These are phyloP conservation scores for Caenorhabditis sp. DNA, from an alignment of 2,888 invertebrate genomes.

Conservation along the genomic window DNA sequence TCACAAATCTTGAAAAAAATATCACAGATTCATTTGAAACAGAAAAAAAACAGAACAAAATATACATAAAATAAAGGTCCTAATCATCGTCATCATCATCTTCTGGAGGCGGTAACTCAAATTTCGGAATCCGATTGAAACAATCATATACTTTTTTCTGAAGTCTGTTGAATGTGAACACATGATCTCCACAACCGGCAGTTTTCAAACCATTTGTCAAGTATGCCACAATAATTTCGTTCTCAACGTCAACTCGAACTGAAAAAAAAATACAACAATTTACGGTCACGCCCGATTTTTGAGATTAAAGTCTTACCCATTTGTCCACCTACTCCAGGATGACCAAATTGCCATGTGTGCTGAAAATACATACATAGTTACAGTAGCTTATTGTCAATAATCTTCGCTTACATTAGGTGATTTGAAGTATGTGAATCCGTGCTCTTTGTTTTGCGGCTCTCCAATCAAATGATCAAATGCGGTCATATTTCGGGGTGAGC, in stretches of 20 bases:
- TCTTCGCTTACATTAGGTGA: conserved; percentile 20
- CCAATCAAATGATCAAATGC: conserved; percentile 48
- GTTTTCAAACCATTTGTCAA: conserved; percentile 60
- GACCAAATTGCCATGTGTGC: conserved; percentile 67
- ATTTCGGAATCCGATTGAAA: conserved; percentile 30
- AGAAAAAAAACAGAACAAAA: too few species aligned
- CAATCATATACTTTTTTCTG: conserved; percentile 41
- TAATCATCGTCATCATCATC: too few species aligned
- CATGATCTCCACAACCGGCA: conserved; percentile 46
- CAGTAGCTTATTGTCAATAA: neutral
- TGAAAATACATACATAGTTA: neutral
- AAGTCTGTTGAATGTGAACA: conserved; percentile 48
- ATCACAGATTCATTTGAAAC: too few species aligned
- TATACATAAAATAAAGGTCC: too few species aligned
- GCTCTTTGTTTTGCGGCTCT: conserved; percentile 45
- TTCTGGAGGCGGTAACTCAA: conserved; percentile 32
- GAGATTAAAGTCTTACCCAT: conserved; percentile 24
- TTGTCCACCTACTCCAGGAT: conserved; percentile 72
- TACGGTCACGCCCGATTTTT: too few species aligned
- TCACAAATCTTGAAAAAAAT: too few species aligned
- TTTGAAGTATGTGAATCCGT: conserved; percentile 49
- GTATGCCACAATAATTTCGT: conserved; percentile 71
- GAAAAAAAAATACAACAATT: neutral
- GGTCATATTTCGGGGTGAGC: conserved; percentile 32
- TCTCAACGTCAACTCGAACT: conserved; percentile 62